These are phyloP conservation scores for Zygaena filipendulae DNA, from an alignment of 2,888 invertebrate genomes.

Conservation along the genomic window DNA sequence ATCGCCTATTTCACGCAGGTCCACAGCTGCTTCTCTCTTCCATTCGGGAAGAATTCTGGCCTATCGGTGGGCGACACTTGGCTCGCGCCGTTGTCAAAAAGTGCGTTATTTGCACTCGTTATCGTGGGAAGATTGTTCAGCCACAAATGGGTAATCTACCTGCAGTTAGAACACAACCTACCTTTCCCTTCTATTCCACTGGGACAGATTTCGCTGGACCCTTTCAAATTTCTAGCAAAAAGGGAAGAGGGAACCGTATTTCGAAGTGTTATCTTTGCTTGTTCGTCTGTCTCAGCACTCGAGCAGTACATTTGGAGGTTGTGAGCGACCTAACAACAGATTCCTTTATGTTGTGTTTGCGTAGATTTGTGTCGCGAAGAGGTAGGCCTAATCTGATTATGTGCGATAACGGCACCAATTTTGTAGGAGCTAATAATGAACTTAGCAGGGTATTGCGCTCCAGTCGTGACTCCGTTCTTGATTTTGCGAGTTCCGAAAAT, in stretches of 20 bases:
- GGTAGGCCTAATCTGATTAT: constrained; percentile 12
- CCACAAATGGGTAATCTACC: constrained; percentile 16
- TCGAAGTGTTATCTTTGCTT: constrained; percentile 16
- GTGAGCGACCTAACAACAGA: constrained; percentile 14
- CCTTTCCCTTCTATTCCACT: constrained; percentile 10
- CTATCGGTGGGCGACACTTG: constrained; percentile 11
- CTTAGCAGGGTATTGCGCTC: constrained; percentile 11
- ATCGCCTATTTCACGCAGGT: constrained; percentile 12
- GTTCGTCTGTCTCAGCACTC: constrained; percentile 13
- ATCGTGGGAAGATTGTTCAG: constrained; percentile 6
- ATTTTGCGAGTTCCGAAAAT: constrained; percentile 9
- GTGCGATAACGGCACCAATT: constrained; percentile 18
- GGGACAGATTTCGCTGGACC: too few species aligned
- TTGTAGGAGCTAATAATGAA: constrained; percentile 16
- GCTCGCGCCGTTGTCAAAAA: constrained; percentile 8
- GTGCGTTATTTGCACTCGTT: constrained; percentile 11
- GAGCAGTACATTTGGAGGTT: constrained; percentile 12
- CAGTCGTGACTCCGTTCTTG: constrained; percentile 2
- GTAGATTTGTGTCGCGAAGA: constrained; percentile 15
- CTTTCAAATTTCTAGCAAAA: constrained; percentile 9
- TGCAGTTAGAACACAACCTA: constrained; percentile 2
- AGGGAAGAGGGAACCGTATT: constrained; percentile 9
- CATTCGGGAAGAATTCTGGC: constrained; percentile 11
- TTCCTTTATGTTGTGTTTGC: constrained; percentile 8
- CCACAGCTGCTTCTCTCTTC: constrained; percentile 10